These are phyloP conservation scores for Rhagonycha lutea DNA, from an alignment of 2,888 invertebrate genomes.

Conservation along the genomic window DNA sequence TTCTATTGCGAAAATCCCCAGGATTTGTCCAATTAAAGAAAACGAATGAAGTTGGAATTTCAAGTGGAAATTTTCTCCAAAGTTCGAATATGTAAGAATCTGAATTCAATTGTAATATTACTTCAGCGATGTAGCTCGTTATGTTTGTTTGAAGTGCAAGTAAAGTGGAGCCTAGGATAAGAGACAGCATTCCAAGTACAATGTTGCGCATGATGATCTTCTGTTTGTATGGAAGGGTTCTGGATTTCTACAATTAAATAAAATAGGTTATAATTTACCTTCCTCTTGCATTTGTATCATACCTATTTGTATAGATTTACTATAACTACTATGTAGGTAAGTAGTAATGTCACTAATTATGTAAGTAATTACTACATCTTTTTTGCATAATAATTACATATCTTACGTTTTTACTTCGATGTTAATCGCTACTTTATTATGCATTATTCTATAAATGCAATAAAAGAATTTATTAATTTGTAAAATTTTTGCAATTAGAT, in stretches of 20 bases:
- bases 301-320: too few species aligned
- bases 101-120: conserved; percentile 3
- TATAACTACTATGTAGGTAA: too few species aligned
- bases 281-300: too few species aligned
- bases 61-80: conserved; percentile 45
- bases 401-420: too few species aligned
- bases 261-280: background rate
- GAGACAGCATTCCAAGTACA: background rate
- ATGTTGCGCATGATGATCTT: background rate
- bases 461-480: too few species aligned
- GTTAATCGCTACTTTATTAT: too few species aligned
- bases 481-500: too few species aligned
- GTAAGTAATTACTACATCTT: too few species aligned
- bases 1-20: conserved; percentile 60
- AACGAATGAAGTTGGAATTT: conserved; percentile 45
- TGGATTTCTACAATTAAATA: background rate
- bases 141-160: background rate
- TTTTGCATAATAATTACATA: too few species aligned
- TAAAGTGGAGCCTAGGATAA: background rate
- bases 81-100: background rate
- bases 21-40: conserved; percentile 54
- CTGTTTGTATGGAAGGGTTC: background rate
- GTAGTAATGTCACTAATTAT: too few species aligned
- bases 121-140: background rate
- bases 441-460: too few species aligned